phyloP scores from a whole-genome alignment of 2,113 vertebrate genomes.

The Chinchilla lanigera region DNA sequence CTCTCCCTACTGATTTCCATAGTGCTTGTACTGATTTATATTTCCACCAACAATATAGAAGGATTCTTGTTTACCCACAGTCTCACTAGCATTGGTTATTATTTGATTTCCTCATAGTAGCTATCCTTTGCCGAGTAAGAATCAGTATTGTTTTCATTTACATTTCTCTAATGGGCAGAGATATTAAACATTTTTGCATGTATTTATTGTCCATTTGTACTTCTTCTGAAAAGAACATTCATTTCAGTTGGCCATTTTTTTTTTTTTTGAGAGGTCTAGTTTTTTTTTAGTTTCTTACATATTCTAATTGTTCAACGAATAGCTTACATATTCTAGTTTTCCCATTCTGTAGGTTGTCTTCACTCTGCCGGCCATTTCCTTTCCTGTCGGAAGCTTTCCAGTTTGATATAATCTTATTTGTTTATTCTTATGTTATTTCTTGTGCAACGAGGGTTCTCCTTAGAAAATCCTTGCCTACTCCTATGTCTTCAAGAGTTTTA shows the following conservation, averaged over 20 bases:
- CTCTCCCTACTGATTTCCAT: background rate
- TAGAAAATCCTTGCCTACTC: background rate
- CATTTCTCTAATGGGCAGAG: background rate
- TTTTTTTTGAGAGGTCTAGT: background rate
- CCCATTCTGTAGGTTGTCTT: background rate
- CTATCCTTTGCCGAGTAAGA: background rate
- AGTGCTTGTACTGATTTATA: background rate
- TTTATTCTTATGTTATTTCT: background rate
- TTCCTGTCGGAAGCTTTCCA: background rate
- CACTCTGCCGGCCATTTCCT: background rate
- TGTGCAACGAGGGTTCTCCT: background rate
- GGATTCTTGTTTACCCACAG: background rate
- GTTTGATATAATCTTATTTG: background rate
- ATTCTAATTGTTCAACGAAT: background rate
- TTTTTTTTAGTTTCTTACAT: background rate
- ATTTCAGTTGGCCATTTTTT: background rate
- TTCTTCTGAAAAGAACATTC: background rate
- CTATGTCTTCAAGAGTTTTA: background rate
- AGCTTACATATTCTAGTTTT: background rate
- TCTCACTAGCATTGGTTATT: background rate
- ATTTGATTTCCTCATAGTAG: background rate
- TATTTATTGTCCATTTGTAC: background rate
- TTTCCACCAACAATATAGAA: background rate
- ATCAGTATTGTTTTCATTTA: background rate
- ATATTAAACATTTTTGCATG: background rate